These are phyloP conservation scores for Tipula vernalis DNA, from an alignment of 2,888 invertebrate species.

Conservation along the genomic window DNA sequence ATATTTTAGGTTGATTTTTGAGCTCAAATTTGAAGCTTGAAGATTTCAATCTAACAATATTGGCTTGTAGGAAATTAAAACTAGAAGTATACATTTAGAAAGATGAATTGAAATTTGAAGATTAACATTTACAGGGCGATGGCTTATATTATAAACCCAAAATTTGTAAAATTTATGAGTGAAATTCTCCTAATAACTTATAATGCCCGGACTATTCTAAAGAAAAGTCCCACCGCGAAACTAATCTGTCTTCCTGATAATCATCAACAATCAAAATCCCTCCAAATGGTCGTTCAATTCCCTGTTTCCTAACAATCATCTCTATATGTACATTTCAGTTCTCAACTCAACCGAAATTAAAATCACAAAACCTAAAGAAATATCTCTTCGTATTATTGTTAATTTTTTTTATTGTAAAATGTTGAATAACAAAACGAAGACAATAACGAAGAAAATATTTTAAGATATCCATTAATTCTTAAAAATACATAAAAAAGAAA, in stretches of 20 bases:
- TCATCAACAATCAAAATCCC: not conserved
- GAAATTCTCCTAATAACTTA: too few species aligned
- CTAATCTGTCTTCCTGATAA: not conserved
- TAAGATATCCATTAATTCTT: not conserved
- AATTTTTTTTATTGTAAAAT: not conserved
- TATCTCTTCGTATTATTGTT: not conserved
- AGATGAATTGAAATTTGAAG: too few species aligned
- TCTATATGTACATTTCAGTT: not conserved
- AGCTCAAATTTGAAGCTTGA: too few species aligned
- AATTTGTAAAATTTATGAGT: too few species aligned
- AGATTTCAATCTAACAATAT: too few species aligned
- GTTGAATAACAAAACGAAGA: not conserved
- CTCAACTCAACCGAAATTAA: not conserved
- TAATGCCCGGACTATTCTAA: not conserved
- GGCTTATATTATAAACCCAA: too few species aligned
- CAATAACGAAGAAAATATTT: not conserved
- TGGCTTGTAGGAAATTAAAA: too few species aligned
- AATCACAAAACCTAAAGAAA: not conserved
- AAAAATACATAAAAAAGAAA: not conserved
- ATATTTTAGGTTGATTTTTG: too few species aligned
- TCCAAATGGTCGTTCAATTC: not conserved
- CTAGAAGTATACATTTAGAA: too few species aligned
- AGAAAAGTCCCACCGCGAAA: not conserved
- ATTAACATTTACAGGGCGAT: too few species aligned
- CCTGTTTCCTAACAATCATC: not conserved